Evolutionary conservation across 2,797 vertebrate species (phyloP), one percentile per base, ranked within the genome.

Genomic region (Enteromius radiatus): DNA sequence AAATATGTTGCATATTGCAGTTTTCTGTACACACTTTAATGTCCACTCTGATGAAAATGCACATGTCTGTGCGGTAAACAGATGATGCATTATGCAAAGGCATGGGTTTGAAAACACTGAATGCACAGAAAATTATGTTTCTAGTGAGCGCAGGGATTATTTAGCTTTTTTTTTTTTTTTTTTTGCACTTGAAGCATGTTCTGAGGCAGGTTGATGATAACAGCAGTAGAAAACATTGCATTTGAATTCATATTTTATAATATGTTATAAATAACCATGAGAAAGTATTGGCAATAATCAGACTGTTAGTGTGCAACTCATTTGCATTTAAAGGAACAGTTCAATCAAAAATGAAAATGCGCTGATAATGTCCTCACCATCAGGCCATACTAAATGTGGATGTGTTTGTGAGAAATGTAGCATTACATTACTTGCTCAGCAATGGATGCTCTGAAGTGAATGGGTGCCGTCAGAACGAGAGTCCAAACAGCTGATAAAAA

Each of bases 51-150:
- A 63, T 31, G 12, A 71, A 54, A 54, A 15, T 5, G 71, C 49
- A 75, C 14, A 31, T 10, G 71, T 17, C 36, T 75, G 21, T 26
- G 49, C 12, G 9, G 17, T 12, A 54, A 31, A 54, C 19, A n/a
- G 9, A 52, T 15, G 21, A 75, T 23, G 49, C 31, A 23, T 75
- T 38, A 75, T 56, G 31, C 49, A 74, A 56, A 74, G 54, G 21
- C 21, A 26, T 56, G 7, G 19, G 19, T n/a, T n/a, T 52, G 45
- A 52, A 73, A 73, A 52, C 69, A 71, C 26, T 31, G 23, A 26
- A 26, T 45, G 68, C 47, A 71, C 45, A 31, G 28, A 73, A 31
- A 31, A 31, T 3, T 1, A 73, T 3, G 15, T 73, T 36, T 73
- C 28, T 54, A 49, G 69, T 49, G 26, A 71, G 43, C 4, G 19